Evolutionary conservation across 2,797 vertebrate species (phyloP), one percentile per base, ranked within the genome.

Genomic region (Champsocephalus esox): DNA sequence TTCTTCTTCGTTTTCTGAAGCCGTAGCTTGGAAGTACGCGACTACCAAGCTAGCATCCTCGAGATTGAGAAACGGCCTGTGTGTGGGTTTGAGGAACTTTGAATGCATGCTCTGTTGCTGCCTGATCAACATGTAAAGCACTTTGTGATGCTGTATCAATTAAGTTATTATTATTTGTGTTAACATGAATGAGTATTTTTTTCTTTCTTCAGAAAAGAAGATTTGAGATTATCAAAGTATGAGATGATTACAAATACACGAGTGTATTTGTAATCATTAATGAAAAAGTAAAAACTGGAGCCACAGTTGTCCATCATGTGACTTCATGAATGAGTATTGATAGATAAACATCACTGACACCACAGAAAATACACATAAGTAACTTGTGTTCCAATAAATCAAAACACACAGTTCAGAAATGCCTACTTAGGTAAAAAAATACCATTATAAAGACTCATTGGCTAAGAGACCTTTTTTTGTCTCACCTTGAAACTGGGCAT

Each of bases 291-390:
- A 24, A 5, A 19, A 32, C 49, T 9, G 0, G 56, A 45, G 34
- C 46, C 24, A 54, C 49, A 75, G 28, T 43, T 54, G 49, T 54
- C 63, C 11, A 44, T 50, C 58, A 69, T 5, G 1, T 65, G 48
- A 70, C 11, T 21, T 45, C 21, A 64, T 5, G 7, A 51, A 9
- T 11, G 44, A 5, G 13, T 13, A 44, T 14, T 5, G 5, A 34
- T 3, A 5, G 6, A 43, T 16, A 28, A 45, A 21, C 12, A 14
- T 46, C 50, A 69, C 21, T 14, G 34, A 68, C 32, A 28, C 16
- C 5, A 0, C 4, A 12, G 32, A 10, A 57, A 19, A 50, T 9
- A 28, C 1, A 28, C 13, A 34, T 1, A 0, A 6, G 2, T 16
- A 28, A 10, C 17, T 44, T 44, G 28, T 12, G 14, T 3, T 45